phyloP scores from a whole-genome alignment of 1,140 invertebrate species.

The Chrysomallon squamiferum region DNA sequence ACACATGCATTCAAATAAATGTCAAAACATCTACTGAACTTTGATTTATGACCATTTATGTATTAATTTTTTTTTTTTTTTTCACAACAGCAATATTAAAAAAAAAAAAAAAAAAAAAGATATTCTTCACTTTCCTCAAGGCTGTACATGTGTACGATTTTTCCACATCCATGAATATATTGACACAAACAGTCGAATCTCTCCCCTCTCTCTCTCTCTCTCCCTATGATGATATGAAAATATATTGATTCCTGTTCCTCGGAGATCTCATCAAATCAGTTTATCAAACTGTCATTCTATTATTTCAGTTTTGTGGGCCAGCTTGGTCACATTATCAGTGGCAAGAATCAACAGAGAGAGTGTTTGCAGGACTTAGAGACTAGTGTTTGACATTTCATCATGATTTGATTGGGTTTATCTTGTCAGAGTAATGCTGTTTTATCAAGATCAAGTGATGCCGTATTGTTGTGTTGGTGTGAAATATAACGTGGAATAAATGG shows the following conservation, averaged over 20 bases:
- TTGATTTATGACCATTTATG: too few species aligned
- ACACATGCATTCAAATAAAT: too few species aligned
- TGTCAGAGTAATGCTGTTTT: background rate
- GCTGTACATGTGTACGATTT: background rate
- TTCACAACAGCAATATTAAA: too few species aligned
- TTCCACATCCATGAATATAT: background rate
- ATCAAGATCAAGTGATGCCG: too few species aligned
- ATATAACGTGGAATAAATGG: too few species aligned
- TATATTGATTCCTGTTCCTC: background rate
- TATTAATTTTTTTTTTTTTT: too few species aligned
- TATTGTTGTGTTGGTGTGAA: too few species aligned
- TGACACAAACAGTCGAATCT: background rate
- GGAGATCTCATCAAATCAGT: constrained; percentile 1
- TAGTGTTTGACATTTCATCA: constrained; percentile 5
- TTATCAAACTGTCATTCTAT: constrained; percentile 5
- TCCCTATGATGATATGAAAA: background rate
- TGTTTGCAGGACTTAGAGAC: background rate
- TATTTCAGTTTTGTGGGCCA: background rate
- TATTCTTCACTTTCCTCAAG: background rate
- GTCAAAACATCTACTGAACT: too few species aligned
- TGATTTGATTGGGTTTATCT: background rate
- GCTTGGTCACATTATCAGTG: too few species aligned
- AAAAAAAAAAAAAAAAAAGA: too few species aligned
- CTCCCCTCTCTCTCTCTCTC: too few species aligned
- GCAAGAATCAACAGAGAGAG: too few species aligned